Conservation (phyloP, 2,113 vertebrate genomes). For the Ptyas mucosa region DNA sequence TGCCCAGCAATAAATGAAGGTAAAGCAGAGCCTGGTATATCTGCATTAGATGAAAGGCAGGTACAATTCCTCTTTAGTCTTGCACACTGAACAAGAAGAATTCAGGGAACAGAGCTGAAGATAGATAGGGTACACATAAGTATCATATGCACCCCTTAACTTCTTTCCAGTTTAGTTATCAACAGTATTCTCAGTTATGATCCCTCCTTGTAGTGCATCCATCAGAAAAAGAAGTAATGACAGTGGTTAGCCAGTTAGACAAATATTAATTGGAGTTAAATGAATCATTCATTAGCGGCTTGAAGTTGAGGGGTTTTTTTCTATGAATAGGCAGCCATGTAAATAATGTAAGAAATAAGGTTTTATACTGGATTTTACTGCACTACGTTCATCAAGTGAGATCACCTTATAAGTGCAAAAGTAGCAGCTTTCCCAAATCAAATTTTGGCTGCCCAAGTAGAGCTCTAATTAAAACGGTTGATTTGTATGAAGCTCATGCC, state of each 20-base stretch:
- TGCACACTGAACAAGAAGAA: neutral
- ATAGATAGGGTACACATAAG: neutral
- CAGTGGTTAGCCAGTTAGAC: neutral
- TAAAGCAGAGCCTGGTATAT: neutral
- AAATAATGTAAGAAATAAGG: neutral
- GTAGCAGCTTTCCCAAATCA: neutral
- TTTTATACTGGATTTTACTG: neutral
- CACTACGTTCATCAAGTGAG: neutral
- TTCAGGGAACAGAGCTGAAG: neutral
- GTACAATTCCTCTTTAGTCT: neutral
- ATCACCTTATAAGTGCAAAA: neutral
- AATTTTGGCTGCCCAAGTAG: neutral
- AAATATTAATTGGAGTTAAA: neutral
- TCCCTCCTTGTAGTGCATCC: neutral
- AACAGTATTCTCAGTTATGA: neutral
- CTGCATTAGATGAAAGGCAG: neutral
- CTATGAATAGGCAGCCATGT: neutral
- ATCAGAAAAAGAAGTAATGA: neutral
- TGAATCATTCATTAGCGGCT: neutral
- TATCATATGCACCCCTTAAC: neutral
- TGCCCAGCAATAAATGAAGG: neutral
- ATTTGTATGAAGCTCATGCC: slow-evolving; percentile 16
- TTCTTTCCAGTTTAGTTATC: neutral
- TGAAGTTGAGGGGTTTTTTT: neutral
- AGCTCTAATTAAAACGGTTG: slow-evolving; percentile 2